A percentile compares a stretch with the other conserved stretches of the same genome.
These are phyloP conservation scores for Ascaphus truei DNA, from an alignment of 2,113 vertebrate species.

Conservation along the genomic window DNA sequence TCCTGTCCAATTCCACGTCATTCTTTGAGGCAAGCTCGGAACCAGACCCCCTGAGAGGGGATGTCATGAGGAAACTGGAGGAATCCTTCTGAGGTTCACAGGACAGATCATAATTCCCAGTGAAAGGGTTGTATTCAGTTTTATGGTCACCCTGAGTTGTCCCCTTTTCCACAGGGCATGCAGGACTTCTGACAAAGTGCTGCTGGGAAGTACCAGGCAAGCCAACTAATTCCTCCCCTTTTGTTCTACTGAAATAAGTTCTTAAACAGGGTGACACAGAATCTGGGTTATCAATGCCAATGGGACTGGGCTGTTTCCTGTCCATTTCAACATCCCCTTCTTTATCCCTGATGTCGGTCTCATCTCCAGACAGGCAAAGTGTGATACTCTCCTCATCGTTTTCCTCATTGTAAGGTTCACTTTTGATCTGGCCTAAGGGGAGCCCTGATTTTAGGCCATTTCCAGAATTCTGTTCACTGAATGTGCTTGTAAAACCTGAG, in stretches of 20 bases:
- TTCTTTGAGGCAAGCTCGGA: slow-evolving; percentile 90
- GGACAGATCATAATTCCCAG: slow-evolving; percentile 77
- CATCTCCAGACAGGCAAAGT: slow-evolving; percentile 86
- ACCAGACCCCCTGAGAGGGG: slow-evolving; percentile 79
- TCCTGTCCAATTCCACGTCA: slow-evolving; percentile 90
- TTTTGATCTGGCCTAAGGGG: slow-evolving; percentile 83
- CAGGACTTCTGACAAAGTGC: slow-evolving; percentile 83
- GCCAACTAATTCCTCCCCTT: slow-evolving; percentile 73
- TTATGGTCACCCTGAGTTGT: slow-evolving; percentile 98
- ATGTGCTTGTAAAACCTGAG: slow-evolving; percentile 98
- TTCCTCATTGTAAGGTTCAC: slow-evolving; percentile 77
- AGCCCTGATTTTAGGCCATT: slow-evolving; percentile 68
- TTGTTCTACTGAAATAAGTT: slow-evolving; percentile 81
- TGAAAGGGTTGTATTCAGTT: slow-evolving; percentile 87
- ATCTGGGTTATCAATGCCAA: slow-evolving; percentile 68
- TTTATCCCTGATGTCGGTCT: slow-evolving; percentile 77
- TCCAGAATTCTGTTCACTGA: slow-evolving; percentile 71
- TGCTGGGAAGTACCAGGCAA: slow-evolving; percentile 83
- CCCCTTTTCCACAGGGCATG: slow-evolving; percentile 86
- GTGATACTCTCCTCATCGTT: slow-evolving; percentile 77
- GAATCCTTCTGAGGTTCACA: slow-evolving; percentile 80
- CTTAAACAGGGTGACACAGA: slow-evolving; percentile 78
- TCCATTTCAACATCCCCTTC: slow-evolving; percentile 84
- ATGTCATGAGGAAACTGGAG: slow-evolving; percentile 76
- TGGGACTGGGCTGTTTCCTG: slow-evolving; percentile 69